phyloP scores from a whole-genome alignment of 2,797 vertebrate genomes.

The Macropus fuliginosus region DNA sequence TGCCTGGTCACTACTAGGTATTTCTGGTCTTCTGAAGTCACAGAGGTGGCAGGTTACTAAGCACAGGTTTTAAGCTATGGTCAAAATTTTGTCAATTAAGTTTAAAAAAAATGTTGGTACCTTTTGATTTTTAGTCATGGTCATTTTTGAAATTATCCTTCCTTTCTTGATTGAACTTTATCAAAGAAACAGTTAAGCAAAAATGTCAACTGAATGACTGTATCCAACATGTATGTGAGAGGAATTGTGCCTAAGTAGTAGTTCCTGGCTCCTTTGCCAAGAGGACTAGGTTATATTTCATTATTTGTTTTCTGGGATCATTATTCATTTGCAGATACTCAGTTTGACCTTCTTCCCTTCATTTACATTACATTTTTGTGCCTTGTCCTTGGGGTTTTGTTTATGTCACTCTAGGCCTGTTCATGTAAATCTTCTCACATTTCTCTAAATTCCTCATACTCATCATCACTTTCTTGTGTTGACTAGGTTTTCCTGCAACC shows the following conservation, averaged over 20 bases:
- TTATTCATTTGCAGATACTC: neutral
- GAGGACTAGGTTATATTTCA: neutral
- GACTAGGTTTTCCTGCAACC: neutral
- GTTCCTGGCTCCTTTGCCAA: neutral
- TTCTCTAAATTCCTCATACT: neutral
- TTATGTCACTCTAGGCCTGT: neutral
- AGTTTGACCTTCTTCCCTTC: neutral
- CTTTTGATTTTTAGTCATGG: neutral
- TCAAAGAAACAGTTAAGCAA: neutral
- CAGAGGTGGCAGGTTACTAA: neutral
- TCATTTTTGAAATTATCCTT: neutral
- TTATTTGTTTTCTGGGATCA: neutral
- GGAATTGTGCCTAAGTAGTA: neutral
- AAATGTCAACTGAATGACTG: neutral
- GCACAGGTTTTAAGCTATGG: neutral
- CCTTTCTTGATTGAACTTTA: neutral
- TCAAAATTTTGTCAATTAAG: neutral
- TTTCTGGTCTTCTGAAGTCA: neutral
- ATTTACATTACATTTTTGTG: neutral
- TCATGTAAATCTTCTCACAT: neutral
- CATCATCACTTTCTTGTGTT: neutral
- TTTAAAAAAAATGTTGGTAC: neutral
- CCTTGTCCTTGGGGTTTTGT: neutral
- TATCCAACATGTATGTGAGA: neutral
- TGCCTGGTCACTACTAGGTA: neutral